A percentile compares a stretch with the other conserved stretches of the same genome.
These are phyloP conservation scores for Electrophaes corylata DNA, from an alignment of 2,888 invertebrate genomes.

Conservation along the genomic window DNA sequence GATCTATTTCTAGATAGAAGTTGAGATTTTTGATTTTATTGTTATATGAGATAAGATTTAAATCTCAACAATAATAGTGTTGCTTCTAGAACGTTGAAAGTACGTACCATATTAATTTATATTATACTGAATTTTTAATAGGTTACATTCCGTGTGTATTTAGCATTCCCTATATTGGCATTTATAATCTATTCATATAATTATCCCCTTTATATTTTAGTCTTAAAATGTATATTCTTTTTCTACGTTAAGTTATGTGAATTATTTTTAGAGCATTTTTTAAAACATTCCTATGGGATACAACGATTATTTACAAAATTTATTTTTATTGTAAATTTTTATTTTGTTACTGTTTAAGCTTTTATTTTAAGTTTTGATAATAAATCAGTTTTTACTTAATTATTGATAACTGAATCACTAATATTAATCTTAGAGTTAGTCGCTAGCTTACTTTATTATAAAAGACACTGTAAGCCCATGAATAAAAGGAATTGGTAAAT, in stretches of 20 bases:
- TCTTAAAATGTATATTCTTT: constrained; percentile 64
- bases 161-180: constrained; percentile 63
- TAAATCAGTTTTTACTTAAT: constrained; percentile 50
- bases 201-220: constrained; percentile 38
- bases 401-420: constrained; percentile 42
- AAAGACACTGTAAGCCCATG: constrained; percentile 69
- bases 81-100: constrained; percentile 8
- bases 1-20: not conserved
- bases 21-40: not conserved
- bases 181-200: constrained; percentile 48
- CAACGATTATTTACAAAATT: constrained; percentile 74
- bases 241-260: constrained; percentile 63
- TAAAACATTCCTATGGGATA: constrained; percentile 67
- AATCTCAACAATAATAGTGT: not conserved
- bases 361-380: constrained; percentile 44
- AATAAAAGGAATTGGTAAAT: constrained; percentile 79
- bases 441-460: constrained; percentile 65
- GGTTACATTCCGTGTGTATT: constrained; percentile 49
- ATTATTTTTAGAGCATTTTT: constrained; percentile 69
- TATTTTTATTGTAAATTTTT: constrained; percentile 76
- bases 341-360: constrained; percentile 74
- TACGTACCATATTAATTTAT: constrained; percentile 4
- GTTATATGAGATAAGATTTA: not conserved
- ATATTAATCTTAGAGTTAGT: constrained; percentile 55
- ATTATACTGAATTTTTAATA: constrained; percentile 8